A percentile compares a stretch with the other conserved stretches of the same genome.
Evolutionary conservation across 2,888 invertebrate species (phyloP).

Genomic region (Andricus quercusramuli): DNA sequence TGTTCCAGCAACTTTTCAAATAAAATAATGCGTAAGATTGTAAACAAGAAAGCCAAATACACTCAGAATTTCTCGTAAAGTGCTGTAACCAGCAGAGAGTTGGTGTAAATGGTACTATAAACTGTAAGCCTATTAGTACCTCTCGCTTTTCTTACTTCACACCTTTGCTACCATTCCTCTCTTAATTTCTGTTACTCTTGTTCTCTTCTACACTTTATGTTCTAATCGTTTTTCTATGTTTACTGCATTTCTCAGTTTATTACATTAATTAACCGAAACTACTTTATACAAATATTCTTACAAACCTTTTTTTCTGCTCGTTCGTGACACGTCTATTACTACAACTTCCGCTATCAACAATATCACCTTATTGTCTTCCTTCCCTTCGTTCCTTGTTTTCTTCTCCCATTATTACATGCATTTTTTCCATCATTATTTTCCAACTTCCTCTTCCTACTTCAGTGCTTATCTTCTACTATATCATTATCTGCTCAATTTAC

Average conservation of each 20-base stretch:
- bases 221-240: conserved; percentile 31
- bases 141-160: conserved; percentile 39
- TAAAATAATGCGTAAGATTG: neutral
- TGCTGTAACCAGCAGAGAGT: neutral
- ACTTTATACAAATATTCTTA: neutral
- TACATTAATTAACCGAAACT: neutral
- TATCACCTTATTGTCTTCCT: neutral
- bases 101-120: conserved; percentile 16
- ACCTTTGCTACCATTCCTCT: conserved; percentile 29
- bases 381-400: neutral
- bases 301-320: neutral
- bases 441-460: conserved; percentile 26
- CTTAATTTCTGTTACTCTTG: conserved; percentile 10
- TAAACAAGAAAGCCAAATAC: conserved; percentile 11
- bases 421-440: conserved; percentile 27
- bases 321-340: conserved; percentile 20
- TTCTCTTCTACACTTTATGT: conserved; percentile 29
- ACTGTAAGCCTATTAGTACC: conserved; percentile 35
- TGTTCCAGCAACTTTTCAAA: neutral
- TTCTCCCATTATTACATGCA: conserved; percentile 4
- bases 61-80: neutral
- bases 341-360: conserved; percentile 9
- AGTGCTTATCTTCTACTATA: conserved; percentile 8
- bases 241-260: neutral
- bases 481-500: conserved; percentile 12